Conservation (phyloP, 2,113 vertebrate species). For the Caranx ignobilis region DNA sequence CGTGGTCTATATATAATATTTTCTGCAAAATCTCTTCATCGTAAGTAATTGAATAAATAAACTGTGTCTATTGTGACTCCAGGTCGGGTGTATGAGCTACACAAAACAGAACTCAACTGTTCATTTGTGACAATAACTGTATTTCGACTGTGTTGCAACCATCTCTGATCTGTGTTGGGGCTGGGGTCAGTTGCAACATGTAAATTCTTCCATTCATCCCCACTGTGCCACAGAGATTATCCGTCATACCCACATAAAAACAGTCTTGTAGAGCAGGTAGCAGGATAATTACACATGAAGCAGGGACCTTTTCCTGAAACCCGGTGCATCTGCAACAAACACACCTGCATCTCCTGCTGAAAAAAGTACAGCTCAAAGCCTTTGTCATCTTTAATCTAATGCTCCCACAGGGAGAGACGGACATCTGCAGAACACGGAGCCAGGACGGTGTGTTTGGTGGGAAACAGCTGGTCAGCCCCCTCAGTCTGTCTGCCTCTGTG, state of each 20-base stretch:
- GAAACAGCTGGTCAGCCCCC: conserved; percentile 60
- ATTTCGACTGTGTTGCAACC: no score
- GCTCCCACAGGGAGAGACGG: conserved; percentile 44
- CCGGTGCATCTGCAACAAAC: conserved; percentile 58
- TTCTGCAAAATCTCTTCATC: no score
- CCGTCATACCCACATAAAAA: conserved; percentile 35
- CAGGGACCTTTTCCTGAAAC: conserved; percentile 60
- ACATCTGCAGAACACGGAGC: conserved; percentile 36
- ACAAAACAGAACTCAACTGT: no score
- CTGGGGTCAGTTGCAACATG: no score
- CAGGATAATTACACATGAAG: conserved; percentile 74
- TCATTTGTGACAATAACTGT: no score
- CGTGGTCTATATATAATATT: no score
- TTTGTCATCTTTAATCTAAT: conserved; percentile 67
- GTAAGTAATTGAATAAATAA: no score
- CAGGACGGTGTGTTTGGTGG: neutral
- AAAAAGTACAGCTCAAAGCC: conserved; percentile 69
- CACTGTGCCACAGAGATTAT: conserved; percentile 40
- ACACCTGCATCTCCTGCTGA: conserved; percentile 75
- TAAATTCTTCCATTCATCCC: neutral
- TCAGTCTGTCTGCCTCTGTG: conserved; percentile 19
- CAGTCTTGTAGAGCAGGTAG: conserved; percentile 61
- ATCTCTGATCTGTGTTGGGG: no score
- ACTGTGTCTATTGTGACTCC: no score
- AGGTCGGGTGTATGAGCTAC: no score